Percentiles rank a stretch among this genome's conserved stretches.
These are phyloP conservation scores for Hemaris fuciformis DNA, from an alignment of 2,888 invertebrate species.

Conservation along the genomic window DNA sequence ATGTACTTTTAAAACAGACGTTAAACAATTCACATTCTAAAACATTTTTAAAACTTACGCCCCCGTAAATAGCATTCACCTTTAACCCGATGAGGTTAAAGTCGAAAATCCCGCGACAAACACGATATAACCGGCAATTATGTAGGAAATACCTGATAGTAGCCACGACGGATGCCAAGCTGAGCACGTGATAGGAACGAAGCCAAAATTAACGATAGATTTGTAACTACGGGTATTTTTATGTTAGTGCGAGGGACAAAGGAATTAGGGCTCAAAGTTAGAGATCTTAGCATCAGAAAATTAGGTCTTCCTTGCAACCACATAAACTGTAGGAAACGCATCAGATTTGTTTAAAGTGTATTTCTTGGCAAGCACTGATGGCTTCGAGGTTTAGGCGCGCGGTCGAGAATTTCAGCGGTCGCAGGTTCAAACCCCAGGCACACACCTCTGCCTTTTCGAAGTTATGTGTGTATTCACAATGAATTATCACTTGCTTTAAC, in stretches of 20 bases:
- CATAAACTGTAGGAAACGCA: no score
- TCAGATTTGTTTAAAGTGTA: no score
- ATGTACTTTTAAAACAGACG: constrained; percentile 5
- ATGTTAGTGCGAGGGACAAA: not conserved
- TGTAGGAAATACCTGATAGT: constrained; percentile 10
- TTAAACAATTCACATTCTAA: constrained; percentile 1
- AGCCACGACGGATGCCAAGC: constrained; percentile 18
- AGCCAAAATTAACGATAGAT: constrained; percentile 13
- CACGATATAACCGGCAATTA: not conserved
- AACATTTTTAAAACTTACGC: constrained; percentile 1
- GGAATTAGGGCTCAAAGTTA: not conserved
- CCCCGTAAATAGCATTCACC: not conserved
- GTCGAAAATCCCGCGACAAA: not conserved
- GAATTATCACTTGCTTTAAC: no score
- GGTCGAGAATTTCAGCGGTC: no score
- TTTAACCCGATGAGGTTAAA: not conserved
- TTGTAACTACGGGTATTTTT: constrained; percentile 11
- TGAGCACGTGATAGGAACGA: constrained; percentile 18
- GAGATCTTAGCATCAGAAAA: no score
- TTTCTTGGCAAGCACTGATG: no score
- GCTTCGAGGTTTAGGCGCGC: no score
- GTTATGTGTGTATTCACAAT: no score
- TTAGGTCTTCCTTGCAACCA: no score
- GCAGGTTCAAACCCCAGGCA: no score
- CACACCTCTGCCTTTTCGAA: no score